Conservation (phyloP, 2,113 vertebrate genomes). For the Neomonachus schauinslandi region DNA sequence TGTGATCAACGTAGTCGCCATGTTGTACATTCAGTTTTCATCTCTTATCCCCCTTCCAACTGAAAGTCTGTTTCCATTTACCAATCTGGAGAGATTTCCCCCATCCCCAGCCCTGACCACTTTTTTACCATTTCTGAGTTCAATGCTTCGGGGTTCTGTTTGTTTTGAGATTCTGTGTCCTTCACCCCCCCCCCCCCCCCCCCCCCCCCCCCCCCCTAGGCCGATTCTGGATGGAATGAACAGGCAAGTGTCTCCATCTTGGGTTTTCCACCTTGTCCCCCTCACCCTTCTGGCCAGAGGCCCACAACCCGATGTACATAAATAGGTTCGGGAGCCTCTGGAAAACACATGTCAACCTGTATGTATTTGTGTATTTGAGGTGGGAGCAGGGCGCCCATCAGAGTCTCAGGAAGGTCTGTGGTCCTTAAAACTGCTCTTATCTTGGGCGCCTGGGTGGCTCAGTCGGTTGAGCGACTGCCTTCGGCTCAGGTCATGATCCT, state of each 20-base stretch:
- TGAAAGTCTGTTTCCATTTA: neutral
- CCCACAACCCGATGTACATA: no score
- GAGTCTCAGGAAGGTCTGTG: neutral
- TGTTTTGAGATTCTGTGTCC: neutral
- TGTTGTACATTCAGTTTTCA: neutral
- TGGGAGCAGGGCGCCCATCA: neutral
- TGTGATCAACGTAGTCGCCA: no score
- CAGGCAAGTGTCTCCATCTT: neutral
- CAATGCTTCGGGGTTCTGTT: neutral
- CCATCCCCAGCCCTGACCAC: neutral
- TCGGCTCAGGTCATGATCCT: no score
- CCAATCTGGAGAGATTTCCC: neutral
- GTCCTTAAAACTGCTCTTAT: neutral
- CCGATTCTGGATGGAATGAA: neutral
- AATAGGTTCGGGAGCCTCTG: neutral
- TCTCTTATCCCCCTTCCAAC: neutral
- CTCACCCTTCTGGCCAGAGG: neutral
- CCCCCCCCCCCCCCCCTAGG: neutral
- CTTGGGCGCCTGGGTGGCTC: no score
- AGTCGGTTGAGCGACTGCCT: no score
- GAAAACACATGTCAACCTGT: neutral
- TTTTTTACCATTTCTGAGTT: neutral
- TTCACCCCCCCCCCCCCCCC: neutral
- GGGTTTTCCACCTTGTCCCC: neutral
- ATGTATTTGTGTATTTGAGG: neutral